Conservation (phyloP, 2,888 invertebrate species). For the Ypsolopha sequella region DNA sequence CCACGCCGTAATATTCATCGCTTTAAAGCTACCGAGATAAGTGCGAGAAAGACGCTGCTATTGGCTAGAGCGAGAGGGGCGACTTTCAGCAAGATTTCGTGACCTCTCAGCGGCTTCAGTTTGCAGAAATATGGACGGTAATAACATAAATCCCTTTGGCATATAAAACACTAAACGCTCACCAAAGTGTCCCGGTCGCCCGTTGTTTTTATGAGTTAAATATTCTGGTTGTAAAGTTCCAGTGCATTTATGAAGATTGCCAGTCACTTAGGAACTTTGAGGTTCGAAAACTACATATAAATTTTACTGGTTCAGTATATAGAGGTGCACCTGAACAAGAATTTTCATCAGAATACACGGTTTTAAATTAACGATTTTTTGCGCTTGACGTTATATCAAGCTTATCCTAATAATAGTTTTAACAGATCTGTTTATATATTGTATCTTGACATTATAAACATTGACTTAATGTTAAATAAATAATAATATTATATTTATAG, state of each 20-base stretch:
- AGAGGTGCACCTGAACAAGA: not conserved
- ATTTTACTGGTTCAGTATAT: no score
- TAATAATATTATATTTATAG: no score
- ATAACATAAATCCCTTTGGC: conserved; percentile 71
- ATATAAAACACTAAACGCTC: conserved; percentile 72
- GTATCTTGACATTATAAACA: no score
- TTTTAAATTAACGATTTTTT: not conserved
- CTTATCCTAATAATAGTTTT: no score
- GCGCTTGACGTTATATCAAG: no score
- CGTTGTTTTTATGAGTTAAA: conserved; percentile 37
- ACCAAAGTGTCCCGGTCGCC: conserved; percentile 48
- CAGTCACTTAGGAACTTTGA: conserved; percentile 19
- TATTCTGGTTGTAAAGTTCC: conserved; percentile 35
- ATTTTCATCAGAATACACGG: not conserved
- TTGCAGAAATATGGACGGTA: conserved; percentile 69
- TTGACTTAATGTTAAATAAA: no score
- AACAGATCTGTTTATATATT: no score
- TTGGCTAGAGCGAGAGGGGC: not conserved
- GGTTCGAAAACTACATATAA: not conserved
- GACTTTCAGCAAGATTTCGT: conserved; percentile 60
- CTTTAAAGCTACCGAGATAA: conserved; percentile 48
- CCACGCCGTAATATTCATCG: conserved; percentile 60
- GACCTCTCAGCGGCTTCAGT: conserved; percentile 67
- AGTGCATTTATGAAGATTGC: conserved; percentile 42
- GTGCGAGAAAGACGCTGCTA: conserved; percentile 25